Evolutionary conservation across 2,888 invertebrate species (phyloP).

Genomic region (Drosophila meridiana): DNA sequence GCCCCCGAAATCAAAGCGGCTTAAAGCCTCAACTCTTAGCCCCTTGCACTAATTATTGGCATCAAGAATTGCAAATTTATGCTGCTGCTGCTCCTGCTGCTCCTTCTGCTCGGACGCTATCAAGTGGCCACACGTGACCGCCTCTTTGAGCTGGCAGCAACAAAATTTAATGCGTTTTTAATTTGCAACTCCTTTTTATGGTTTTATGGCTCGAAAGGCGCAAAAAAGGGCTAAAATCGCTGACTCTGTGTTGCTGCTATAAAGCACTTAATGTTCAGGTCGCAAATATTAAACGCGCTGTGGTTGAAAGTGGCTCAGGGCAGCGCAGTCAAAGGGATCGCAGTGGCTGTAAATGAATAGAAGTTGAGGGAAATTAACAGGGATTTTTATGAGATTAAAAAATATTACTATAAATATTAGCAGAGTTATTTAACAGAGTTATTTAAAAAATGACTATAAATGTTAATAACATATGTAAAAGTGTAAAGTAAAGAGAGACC

Average conservation of each 20-base stretch:
- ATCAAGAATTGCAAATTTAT: conserved; percentile 47
- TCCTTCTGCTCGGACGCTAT: conserved; percentile 31
- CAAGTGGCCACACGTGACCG: conserved; percentile 56
- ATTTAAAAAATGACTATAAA: background rate
- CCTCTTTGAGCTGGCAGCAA: conserved; percentile 37
- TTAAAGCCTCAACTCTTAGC: conserved; percentile 25
- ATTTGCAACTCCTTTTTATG: conserved; percentile 60
- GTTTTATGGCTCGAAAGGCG: conserved; percentile 12
- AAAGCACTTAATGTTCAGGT: conserved; percentile 53
- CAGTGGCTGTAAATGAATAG: background rate
- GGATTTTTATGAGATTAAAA: no score
- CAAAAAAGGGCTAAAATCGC: conserved; percentile 34
- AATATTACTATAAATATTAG: no score
- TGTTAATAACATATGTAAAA: background rate
- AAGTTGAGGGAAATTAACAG: background rate
- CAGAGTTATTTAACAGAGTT: background rate
- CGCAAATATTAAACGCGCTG: conserved; percentile 23
- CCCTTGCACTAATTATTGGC: conserved; percentile 58
- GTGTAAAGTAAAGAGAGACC: background rate
- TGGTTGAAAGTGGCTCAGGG: conserved; percentile 21
- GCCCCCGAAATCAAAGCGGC: conserved; percentile 39
- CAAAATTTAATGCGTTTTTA: conserved; percentile 70
- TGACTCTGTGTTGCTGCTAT: conserved; percentile 51
- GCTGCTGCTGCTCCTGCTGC: conserved; percentile 3
- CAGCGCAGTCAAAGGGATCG: conserved; percentile 23